These are phyloP conservation scores for Drosophila neocordata DNA, from an alignment of 1,140 invertebrate species.

Conservation along the genomic window DNA sequence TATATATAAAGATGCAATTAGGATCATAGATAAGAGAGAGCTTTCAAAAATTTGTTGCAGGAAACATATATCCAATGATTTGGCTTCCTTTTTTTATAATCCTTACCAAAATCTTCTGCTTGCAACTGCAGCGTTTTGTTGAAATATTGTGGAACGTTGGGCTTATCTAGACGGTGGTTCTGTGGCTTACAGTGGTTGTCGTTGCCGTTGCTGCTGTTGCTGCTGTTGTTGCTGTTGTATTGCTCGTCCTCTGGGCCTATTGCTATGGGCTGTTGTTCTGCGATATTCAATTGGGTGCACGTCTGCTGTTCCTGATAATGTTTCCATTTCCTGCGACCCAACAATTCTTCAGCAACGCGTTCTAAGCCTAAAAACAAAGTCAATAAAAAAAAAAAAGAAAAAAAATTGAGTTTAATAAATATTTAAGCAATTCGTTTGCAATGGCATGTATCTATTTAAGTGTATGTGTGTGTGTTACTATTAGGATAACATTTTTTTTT, in stretches of 20 bases:
- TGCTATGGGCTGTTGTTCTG: constrained; percentile 72
- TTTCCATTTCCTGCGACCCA: constrained; percentile 96
- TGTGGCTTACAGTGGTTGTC: constrained; percentile 50
- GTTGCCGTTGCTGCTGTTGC: constrained; percentile 35
- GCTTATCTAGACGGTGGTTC: constrained; percentile 67
- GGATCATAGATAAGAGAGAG: too few relatives aligned
- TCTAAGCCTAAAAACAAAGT: constrained; percentile 89
- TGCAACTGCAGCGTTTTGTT: constrained; percentile 45
- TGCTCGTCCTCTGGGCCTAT: constrained; percentile 58
- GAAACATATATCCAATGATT: too few relatives aligned
- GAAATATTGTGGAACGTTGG: constrained; percentile 46
- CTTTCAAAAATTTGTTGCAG: too few relatives aligned
- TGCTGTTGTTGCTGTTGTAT: constrained; percentile 42
- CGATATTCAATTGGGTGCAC: constrained; percentile 77
- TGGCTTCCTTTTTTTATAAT: too few relatives aligned
- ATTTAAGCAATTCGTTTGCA: background rate
- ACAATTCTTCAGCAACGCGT: constrained; percentile 97
- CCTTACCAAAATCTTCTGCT: constrained; percentile 59
- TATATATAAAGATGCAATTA: too few relatives aligned
- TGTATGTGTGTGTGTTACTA: too few relatives aligned
- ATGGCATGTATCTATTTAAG: background rate
- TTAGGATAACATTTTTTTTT: constrained; percentile 14
- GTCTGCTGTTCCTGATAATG: constrained; percentile 91
- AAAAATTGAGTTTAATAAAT: constrained; percentile 8
- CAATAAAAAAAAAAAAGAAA: constrained; percentile 15